Evolutionary conservation across 2,113 vertebrate genomes (phyloP).

Genomic region (Lucifuga dentata): DNA sequence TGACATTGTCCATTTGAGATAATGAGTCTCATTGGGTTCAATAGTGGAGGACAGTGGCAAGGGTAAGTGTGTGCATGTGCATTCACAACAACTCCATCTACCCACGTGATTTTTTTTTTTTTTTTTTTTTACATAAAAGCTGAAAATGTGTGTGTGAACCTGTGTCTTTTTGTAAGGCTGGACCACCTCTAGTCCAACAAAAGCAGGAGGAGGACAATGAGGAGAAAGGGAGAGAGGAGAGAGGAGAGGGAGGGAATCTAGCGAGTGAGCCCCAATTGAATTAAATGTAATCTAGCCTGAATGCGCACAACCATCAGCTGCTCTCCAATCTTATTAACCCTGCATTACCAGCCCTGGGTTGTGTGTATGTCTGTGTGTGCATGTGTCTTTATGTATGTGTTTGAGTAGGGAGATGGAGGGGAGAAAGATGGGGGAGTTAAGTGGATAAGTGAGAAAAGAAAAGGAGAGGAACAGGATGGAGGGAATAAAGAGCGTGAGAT

Average conservation of each 20-base stretch:
- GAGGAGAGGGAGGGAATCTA: conserved; percentile 53
- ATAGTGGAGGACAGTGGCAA: conserved; percentile 38
- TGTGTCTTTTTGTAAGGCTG: conserved; percentile 36
- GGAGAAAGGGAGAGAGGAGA: conserved; percentile 28
- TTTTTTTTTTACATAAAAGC: conserved; percentile 13
- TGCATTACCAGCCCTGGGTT: conserved; percentile 87
- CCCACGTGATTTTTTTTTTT: too few species aligned
- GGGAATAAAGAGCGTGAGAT: conserved; percentile 30
- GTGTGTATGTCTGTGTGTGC: conserved; percentile 22
- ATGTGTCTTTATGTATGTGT: conserved; percentile 40
- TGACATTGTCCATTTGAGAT: conserved; percentile 45
- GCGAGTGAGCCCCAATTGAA: conserved; percentile 89
- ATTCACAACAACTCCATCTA: conserved; percentile 1
- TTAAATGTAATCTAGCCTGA: conserved; percentile 95
- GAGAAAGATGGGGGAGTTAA: conserved; percentile 60
- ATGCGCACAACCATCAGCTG: conserved; percentile 90
- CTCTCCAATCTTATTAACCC: conserved; percentile 92
- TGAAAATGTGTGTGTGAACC: conserved; percentile 24
- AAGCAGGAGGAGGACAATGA: conserved; percentile 52
- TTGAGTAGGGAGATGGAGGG: conserved; percentile 25
- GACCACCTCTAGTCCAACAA: conserved; percentile 55
- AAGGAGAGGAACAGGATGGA: conserved; percentile 50
- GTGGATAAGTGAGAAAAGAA: conserved; percentile 64
- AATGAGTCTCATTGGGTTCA: conserved; percentile 48
- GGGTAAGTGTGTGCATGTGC: conserved; percentile 10